A percentile compares a stretch with the other conserved stretches of the same genome.
phyloP scores from a whole-genome alignment of 92 coral and sea anemone genomes.

The Chrysogorgia sp. region DNA sequence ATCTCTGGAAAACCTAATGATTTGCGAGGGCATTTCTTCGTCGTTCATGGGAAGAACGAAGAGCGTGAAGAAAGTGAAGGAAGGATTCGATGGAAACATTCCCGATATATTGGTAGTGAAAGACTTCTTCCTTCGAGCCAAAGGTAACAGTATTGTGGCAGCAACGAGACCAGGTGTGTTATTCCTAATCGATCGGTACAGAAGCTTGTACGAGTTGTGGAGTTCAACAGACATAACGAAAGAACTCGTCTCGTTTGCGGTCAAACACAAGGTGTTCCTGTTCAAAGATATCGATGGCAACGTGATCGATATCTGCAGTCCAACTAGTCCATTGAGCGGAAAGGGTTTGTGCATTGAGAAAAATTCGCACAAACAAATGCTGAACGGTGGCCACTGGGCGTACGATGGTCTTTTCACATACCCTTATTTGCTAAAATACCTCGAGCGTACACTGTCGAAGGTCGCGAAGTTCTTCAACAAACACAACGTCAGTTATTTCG shows the following conservation, averaged over 20 bases:
- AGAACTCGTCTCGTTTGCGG: conserved; percentile 62
- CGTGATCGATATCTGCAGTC: conserved; percentile 55
- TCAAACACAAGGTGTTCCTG: conserved; percentile 62
- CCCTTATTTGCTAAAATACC: conserved; percentile 47
- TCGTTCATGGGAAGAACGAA: conserved; percentile 69
- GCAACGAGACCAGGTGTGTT: conserved; percentile 64
- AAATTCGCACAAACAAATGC: conserved; percentile 48
- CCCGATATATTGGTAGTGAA: conserved; percentile 35
- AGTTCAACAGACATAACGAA: conserved; percentile 4
- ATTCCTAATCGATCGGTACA: neutral
- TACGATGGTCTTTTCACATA: conserved; percentile 57
- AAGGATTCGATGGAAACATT: conserved; percentile 53
- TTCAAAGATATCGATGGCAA: conserved; percentile 48
- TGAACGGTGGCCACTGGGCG: conserved; percentile 63
- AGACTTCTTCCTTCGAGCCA: conserved; percentile 65
- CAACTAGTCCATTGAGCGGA: conserved; percentile 62
- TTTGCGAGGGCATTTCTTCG: conserved; percentile 65
- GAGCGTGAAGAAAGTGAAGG: conserved; percentile 28
- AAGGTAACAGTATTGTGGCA: conserved; percentile 39
- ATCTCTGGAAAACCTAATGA: conserved; percentile 65
- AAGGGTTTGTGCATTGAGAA: conserved; percentile 60
- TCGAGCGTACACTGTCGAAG: conserved; percentile 21
- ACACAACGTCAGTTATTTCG: conserved; percentile 40
- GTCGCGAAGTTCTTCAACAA: conserved; percentile 36
- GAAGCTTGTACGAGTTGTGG: conserved; percentile 20